phyloP scores from a whole-genome alignment of 2,797 vertebrate genomes.

The Nannoperca australis region DNA sequence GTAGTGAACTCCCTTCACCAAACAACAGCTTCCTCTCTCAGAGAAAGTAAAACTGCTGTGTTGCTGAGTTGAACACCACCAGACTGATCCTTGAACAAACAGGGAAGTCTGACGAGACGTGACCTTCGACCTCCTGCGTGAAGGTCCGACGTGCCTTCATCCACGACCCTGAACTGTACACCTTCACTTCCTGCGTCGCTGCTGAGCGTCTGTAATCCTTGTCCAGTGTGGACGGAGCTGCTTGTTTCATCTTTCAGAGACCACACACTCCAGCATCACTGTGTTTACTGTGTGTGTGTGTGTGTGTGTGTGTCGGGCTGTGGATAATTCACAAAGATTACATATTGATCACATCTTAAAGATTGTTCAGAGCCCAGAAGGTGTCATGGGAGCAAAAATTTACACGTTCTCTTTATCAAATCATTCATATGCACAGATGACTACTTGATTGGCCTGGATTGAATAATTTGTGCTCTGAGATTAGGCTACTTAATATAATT shows the following conservation, averaged over 20 bases:
- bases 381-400: not conserved
- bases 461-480: not conserved
- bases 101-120: too few species aligned
- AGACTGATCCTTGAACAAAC: too few species aligned
- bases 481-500: too few species aligned
- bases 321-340: conserved; percentile 62
- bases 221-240: not conserved
- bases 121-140: too few species aligned
- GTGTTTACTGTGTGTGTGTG: not conserved
- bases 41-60: too few species aligned
- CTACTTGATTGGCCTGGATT: not conserved
- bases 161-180: not conserved
- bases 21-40: too few species aligned
- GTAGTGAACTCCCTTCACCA: too few species aligned
- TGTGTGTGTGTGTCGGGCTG: not conserved
- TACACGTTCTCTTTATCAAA: not conserved
- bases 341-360: conserved; percentile 20
- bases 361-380: not conserved
- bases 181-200: not conserved
- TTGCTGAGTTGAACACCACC: too few species aligned
- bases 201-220: not conserved
- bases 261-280: not conserved
- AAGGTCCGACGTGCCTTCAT: too few species aligned
- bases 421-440: not conserved
- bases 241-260: not conserved